phyloP scores from a whole-genome alignment of 1,140 invertebrate genomes.

The Bactericera cockerelli region DNA sequence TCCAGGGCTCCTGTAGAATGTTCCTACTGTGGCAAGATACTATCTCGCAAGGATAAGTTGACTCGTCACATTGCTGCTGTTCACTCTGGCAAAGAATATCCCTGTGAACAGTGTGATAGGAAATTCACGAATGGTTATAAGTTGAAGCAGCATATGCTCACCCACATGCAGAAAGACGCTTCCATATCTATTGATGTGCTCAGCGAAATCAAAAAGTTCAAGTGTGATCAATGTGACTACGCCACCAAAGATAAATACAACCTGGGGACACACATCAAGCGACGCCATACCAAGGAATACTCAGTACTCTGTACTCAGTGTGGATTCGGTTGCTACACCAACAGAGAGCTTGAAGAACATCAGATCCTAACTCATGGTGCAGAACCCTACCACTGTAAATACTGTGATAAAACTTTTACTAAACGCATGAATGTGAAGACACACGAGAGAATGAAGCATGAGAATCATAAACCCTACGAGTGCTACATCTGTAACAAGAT shows the following conservation, averaged over 20 bases:
- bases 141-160: constrained; percentile 1
- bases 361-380: background rate
- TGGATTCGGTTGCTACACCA: background rate
- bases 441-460: background rate
- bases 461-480: constrained; percentile 2
- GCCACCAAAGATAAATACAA: constrained; percentile 12
- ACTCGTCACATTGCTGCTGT: background rate
- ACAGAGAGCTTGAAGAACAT: background rate
- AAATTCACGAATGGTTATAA: background rate
- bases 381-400: constrained; percentile 4
- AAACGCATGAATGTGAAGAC: constrained; percentile 6
- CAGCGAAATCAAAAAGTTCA: constrained; percentile 20
- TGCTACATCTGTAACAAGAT: constrained; percentile 5
- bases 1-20: background rate
- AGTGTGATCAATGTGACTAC: constrained; percentile 19
- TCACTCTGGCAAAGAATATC: background rate
- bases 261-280: constrained; percentile 13
- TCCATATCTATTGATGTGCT: background rate
- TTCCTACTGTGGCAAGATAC: background rate
- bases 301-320: background rate
- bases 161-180: background rate
- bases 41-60: constrained; percentile 1
- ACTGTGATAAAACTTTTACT: background rate
- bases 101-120: constrained; percentile 4
- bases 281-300: background rate